Evolutionary conservation across 37 sponge, comb jelly and placozoan genomes (phyloP).

Genomic region (Cliona cf. orientalis): DNA sequence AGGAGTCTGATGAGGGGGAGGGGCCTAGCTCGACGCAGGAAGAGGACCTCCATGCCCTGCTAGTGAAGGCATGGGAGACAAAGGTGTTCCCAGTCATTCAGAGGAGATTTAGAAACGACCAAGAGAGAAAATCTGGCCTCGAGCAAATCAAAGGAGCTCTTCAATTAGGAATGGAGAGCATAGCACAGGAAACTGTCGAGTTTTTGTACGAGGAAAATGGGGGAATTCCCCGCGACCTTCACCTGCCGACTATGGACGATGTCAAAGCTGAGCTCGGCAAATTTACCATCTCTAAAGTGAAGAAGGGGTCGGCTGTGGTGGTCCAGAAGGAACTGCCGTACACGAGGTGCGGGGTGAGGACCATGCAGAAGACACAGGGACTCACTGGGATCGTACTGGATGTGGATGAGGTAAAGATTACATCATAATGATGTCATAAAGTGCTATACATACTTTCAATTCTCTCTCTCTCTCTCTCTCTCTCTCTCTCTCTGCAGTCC

Average conservation of each 20-base stretch:
- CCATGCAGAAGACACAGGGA: slow-evolving; percentile 93
- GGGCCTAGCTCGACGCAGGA: slow-evolving; percentile 27
- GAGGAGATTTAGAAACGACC: slow-evolving; percentile 93
- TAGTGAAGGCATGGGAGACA: slow-evolving; percentile 97
- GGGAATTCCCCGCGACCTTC: slow-evolving; percentile 86
- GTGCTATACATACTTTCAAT: background rate
- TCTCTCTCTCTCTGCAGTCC: slow-evolving; percentile 20
- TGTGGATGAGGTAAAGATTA: slow-evolving; percentile 7
- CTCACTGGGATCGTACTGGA: slow-evolving; percentile 82
- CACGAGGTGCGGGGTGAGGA: slow-evolving; percentile 67
- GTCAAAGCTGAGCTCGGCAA: slow-evolving; percentile 92
- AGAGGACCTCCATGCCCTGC: slow-evolving; percentile 86
- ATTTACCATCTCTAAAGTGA: slow-evolving; percentile 69
- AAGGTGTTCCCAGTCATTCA: slow-evolving; percentile 96
- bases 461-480: background rate
- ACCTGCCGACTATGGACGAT: slow-evolving; percentile 91
- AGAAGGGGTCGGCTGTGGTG: slow-evolving; percentile 76
- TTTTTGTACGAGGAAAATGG: slow-evolving; percentile 97
- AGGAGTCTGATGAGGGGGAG: slow-evolving; percentile 69
- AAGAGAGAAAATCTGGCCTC: slow-evolving; percentile 88
- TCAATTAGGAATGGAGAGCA: slow-evolving; percentile 90
- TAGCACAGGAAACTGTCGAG: slow-evolving; percentile 95
- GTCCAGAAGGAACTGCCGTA: slow-evolving; percentile 63
- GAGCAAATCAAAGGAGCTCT: slow-evolving; percentile 98
- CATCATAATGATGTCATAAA: background rate